phyloP scores from a whole-genome alignment of 2,888 invertebrate species.

The Chorisops tibialis region DNA sequence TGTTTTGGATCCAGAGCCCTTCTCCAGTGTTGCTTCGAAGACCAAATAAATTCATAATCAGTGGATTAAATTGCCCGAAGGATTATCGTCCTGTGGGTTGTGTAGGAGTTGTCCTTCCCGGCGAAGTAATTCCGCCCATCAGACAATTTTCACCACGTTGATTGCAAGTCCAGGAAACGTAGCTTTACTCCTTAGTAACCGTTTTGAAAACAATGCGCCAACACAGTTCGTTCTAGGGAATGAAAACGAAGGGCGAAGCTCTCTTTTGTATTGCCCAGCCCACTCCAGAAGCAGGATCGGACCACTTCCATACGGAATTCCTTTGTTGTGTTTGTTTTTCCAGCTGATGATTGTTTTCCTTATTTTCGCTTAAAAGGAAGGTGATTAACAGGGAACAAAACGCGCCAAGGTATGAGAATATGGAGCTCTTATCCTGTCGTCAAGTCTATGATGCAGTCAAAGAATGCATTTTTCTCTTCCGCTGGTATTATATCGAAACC shows the following conservation, averaged over 20 bases:
- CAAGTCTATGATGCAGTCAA: neutral
- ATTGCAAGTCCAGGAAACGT: constrained; percentile 25
- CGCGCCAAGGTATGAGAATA: constrained; percentile 16
- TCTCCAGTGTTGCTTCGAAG: constrained; percentile 6
- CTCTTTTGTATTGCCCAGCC: too few relatives aligned
- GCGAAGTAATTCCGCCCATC: constrained; percentile 12
- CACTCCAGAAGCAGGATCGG: neutral
- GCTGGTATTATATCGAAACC: constrained; percentile 2
- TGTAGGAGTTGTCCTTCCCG: neutral
- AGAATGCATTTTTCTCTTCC: neutral
- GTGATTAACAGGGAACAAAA: constrained; percentile 30
- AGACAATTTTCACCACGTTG: constrained; percentile 20
- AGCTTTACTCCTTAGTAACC: constrained; percentile 6
- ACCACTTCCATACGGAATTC: constrained; percentile 1
- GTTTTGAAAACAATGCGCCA: constrained; percentile 26
- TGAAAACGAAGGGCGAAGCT: too few relatives aligned
- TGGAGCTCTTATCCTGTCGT: constrained; percentile 15
- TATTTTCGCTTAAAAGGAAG: constrained; percentile 23
- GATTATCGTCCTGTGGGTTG: constrained; percentile 11
- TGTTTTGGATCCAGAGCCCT: neutral
- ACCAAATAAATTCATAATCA: constrained; percentile 32
- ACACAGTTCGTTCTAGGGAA: neutral
- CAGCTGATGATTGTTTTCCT: constrained; percentile 32
- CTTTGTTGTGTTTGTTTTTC: constrained; percentile 30
- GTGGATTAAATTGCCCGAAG: constrained; percentile 28